These are phyloP conservation scores for Drosophila miranda DNA, from an alignment of 1,140 invertebrate species.

Conservation along the genomic window DNA sequence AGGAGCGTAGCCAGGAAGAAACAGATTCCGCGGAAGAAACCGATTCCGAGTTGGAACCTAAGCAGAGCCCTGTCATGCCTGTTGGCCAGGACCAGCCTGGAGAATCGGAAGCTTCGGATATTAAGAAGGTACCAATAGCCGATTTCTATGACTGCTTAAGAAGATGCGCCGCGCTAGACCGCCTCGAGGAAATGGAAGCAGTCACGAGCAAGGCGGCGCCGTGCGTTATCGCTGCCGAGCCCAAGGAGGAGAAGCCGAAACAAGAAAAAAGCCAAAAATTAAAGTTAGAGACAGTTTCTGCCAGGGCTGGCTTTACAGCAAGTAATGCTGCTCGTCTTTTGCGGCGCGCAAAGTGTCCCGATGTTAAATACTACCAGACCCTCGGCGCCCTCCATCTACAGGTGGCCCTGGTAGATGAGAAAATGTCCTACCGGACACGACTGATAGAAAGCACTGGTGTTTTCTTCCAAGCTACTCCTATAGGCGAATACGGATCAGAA, in stretches of 20 bases:
- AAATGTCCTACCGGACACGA: background rate
- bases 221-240: too few relatives aligned
- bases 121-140: background rate
- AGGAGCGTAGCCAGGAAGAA: too few relatives aligned
- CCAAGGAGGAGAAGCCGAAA: background rate
- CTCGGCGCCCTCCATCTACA: background rate
- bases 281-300: background rate
- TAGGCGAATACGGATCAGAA: too few relatives aligned
- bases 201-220: background rate
- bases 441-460: too few relatives aligned
- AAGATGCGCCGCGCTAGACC: background rate
- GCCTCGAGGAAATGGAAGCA: background rate
- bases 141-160: slow-evolving; percentile 3
- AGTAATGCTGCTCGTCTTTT: too few relatives aligned
- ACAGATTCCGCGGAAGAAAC: too few relatives aligned
- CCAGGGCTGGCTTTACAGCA: background rate
- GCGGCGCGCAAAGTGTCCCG: background rate
- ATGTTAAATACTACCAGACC: slow-evolving; percentile 4
- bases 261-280: background rate
- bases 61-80: too few relatives aligned
- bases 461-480: too few relatives aligned
- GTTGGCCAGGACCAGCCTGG: background rate
- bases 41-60: too few relatives aligned
- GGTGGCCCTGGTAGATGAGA: background rate
- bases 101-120: background rate